Percentiles rank a stretch among this genome's conserved stretches.
phyloP scores from a whole-genome alignment of 2,888 invertebrate species.

The Eurois occulta region DNA sequence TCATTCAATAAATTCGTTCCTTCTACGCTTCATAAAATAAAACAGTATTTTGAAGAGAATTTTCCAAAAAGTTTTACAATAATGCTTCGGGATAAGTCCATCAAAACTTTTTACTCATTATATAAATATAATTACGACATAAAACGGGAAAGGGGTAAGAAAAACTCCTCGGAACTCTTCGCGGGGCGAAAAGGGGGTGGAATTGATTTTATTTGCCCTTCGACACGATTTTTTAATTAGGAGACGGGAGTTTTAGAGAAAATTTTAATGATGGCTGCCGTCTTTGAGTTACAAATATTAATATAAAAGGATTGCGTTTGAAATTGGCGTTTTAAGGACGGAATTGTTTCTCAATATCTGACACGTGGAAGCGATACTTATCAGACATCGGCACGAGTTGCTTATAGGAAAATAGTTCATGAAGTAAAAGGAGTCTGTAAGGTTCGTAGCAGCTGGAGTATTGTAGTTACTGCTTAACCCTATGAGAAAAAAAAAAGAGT shows the following conservation, averaged over 20 bases:
- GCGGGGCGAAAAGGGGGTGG: slow-evolving; percentile 72
- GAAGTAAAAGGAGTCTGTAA: not conserved
- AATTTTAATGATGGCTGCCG: slow-evolving; percentile 74
- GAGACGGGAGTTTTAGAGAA: slow-evolving; percentile 67
- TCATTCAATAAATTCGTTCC: slow-evolving; percentile 11
- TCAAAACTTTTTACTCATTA: slow-evolving; percentile 84
- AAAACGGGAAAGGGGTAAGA: slow-evolving; percentile 77
- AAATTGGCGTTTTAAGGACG: slow-evolving; percentile 33
- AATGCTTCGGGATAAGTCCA: slow-evolving; percentile 67
- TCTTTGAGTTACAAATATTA: slow-evolving; percentile 56
- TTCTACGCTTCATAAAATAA: slow-evolving; percentile 21
- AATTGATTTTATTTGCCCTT: slow-evolving; percentile 89
- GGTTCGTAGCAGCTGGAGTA: not conserved
- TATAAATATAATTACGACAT: slow-evolving; percentile 84
- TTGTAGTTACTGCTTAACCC: not conserved
- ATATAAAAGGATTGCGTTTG: slow-evolving; percentile 51
- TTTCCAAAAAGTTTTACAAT: slow-evolving; percentile 42
- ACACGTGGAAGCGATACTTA: not conserved
- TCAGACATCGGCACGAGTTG: not conserved
- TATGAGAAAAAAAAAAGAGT: not conserved
- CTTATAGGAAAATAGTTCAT: not conserved
- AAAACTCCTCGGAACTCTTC: slow-evolving; percentile 79
- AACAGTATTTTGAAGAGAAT: slow-evolving; percentile 39
- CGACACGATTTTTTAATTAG: slow-evolving; percentile 90
- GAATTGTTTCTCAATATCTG: slow-evolving; percentile 23